These are phyloP conservation scores for Tribolium freemani DNA, from an alignment of 2,888 invertebrate genomes.

Conservation along the genomic window DNA sequence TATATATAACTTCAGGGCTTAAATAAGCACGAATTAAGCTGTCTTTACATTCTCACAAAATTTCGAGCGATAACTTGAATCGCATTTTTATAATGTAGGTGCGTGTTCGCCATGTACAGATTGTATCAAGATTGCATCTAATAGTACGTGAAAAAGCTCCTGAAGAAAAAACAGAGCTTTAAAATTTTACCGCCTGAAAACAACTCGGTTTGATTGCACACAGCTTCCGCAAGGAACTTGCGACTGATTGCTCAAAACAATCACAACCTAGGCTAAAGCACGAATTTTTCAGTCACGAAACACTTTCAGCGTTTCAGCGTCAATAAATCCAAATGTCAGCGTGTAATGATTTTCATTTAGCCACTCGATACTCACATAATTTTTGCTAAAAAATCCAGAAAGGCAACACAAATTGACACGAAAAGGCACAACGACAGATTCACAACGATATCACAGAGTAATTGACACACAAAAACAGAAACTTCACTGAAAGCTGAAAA, in stretches of 20 bases:
- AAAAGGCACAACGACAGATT: conserved; percentile 36
- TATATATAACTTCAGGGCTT: neutral
- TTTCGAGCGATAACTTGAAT: too few species aligned
- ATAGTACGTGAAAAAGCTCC: conserved; percentile 13
- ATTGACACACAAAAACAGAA: conserved; percentile 25
- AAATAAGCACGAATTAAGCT: neutral
- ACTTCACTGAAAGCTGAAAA: conserved; percentile 1
- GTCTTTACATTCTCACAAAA: conserved; percentile 1
- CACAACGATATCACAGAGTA: conserved; percentile 35
- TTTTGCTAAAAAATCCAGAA: conserved; percentile 25
- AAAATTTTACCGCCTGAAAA: neutral
- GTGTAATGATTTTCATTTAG: conserved; percentile 17
- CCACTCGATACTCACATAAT: conserved; percentile 23
- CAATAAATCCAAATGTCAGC: conserved; percentile 39
- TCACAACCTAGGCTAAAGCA: conserved; percentile 12
- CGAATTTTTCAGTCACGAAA: conserved; percentile 43
- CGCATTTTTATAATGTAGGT: conserved; percentile 50
- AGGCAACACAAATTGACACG: conserved; percentile 35
- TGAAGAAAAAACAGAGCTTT: neutral
- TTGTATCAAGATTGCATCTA: conserved; percentile 25
- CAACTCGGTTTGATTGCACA: neutral
- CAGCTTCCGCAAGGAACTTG: conserved; percentile 7
- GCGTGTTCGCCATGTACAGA: conserved; percentile 46
- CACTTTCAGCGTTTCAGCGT: conserved; percentile 16
- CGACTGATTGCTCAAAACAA: conserved; percentile 16